These are phyloP conservation scores for Hippopotamus amphibius DNA, from an alignment of 2,113 vertebrate genomes.

Conservation along the genomic window DNA sequence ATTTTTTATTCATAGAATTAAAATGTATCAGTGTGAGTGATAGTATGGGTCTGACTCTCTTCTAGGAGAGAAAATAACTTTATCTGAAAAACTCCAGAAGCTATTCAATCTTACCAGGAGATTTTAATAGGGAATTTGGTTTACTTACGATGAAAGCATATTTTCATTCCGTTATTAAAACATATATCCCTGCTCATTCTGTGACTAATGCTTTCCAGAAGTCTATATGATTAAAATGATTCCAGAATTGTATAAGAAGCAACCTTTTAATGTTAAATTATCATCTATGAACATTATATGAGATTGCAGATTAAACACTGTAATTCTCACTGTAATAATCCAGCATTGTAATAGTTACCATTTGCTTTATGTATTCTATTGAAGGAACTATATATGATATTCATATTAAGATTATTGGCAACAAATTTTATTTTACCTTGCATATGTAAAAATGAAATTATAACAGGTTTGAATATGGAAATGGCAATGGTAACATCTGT, in stretches of 20 bases:
- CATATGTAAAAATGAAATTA: slow-evolving; percentile 10
- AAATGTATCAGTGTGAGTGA: slow-evolving; percentile 41
- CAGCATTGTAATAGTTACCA: not conserved
- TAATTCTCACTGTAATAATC: slow-evolving; percentile 48
- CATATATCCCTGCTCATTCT: not conserved
- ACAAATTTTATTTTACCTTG: slow-evolving; percentile 56
- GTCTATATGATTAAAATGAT: not conserved
- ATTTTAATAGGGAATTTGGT: slow-evolving; percentile 55
- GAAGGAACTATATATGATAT: slow-evolving; percentile 23
- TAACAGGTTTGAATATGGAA: slow-evolving; percentile 15
- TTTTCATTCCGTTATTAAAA: slow-evolving; percentile 19
- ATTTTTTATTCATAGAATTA: slow-evolving; percentile 53
- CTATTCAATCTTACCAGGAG: not conserved
- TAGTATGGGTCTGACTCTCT: not conserved
- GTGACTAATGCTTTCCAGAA: slow-evolving; percentile 20
- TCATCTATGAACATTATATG: not conserved
- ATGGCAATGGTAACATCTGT: not conserved
- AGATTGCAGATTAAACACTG: not conserved
- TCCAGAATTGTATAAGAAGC: not conserved
- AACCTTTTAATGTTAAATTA: slow-evolving; percentile 47
- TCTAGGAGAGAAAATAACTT: slow-evolving; percentile 52
- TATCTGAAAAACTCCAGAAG: slow-evolving; percentile 53
- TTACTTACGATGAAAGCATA: slow-evolving; percentile 47
- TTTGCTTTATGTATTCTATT: slow-evolving; percentile 39
- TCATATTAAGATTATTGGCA: slow-evolving; percentile 18